Evolutionary conservation across 2,888 invertebrate species (phyloP).

Genomic region (Scotopteryx bipunctaria): DNA sequence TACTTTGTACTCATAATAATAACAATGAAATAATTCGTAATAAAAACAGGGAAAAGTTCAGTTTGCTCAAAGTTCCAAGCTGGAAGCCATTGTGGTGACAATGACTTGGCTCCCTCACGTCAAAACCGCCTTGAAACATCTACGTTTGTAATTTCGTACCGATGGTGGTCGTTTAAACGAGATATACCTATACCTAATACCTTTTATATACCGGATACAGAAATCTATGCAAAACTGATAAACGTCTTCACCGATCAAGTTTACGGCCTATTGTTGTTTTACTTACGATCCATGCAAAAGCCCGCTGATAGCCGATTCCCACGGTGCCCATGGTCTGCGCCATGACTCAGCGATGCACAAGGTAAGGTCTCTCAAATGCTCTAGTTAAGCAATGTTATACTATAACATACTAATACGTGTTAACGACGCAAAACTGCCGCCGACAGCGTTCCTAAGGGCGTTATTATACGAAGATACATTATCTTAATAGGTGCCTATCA

Average conservation of each 20-base stretch:
- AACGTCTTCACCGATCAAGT: slow-evolving; percentile 32
- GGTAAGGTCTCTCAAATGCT: slow-evolving; percentile 61
- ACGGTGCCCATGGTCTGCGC: slow-evolving; percentile 54
- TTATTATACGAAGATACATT: slow-evolving; percentile 47
- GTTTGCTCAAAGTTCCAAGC: too few species aligned
- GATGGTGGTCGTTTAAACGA: too few species aligned
- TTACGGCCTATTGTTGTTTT: slow-evolving; percentile 42
- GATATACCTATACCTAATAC: not conserved
- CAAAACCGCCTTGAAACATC: too few species aligned
- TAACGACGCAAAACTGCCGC: slow-evolving; percentile 58
- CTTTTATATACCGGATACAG: slow-evolving; percentile 13
- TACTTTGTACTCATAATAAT: too few species aligned
- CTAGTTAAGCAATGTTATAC: slow-evolving; percentile 40
- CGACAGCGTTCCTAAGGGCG: slow-evolving; percentile 53
- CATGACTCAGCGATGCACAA: slow-evolving; percentile 62
- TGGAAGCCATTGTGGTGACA: too few species aligned
- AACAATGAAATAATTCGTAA: too few species aligned
- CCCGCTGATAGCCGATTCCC: slow-evolving; percentile 54
- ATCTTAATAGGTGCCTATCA: slow-evolving; percentile 20
- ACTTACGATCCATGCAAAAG: slow-evolving; percentile 46
- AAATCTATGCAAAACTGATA: slow-evolving; percentile 29
- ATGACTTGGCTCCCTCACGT: too few species aligned
- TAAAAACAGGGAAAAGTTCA: too few species aligned
- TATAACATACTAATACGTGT: slow-evolving; percentile 57
- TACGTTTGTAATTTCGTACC: not conserved